phyloP scores from a whole-genome alignment of 2,113 vertebrate species.

The Porphyrio hochstetteri region DNA sequence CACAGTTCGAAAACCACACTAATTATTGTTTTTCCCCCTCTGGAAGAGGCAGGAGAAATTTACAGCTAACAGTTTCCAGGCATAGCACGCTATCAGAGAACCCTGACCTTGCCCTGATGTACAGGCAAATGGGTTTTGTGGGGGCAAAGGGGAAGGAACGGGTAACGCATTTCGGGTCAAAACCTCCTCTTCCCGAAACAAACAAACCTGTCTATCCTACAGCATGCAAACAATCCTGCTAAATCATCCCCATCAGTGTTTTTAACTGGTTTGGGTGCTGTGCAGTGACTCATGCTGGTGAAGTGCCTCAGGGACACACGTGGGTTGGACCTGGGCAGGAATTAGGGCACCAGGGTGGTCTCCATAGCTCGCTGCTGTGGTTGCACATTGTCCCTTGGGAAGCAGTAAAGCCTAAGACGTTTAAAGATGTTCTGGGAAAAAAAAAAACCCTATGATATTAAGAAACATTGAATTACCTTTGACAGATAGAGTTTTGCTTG shows the following conservation, averaged over 20 bases:
- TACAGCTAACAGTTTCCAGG: neutral
- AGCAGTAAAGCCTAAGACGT: neutral
- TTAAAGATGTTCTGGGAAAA: neutral
- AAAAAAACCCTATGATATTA: neutral
- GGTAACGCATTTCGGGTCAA: neutral
- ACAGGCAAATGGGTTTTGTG: neutral
- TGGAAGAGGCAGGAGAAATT: neutral
- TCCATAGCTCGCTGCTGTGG: neutral
- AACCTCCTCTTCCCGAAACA: neutral
- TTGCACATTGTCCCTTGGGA: neutral
- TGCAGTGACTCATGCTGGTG: neutral
- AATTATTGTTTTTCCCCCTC: neutral
- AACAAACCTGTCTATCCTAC: neutral
- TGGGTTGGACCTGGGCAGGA: neutral
- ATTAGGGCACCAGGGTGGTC: accelerated
- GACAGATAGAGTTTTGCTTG: too few relatives aligned
- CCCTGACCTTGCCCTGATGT: neutral
- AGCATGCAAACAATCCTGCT: neutral
- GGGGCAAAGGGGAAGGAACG: neutral
- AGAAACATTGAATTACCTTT: neutral
- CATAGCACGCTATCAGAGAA: neutral
- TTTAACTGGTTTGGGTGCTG: neutral
- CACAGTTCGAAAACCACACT: neutral
- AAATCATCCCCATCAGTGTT: neutral
- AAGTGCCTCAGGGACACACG: accelerated